phyloP scores from a whole-genome alignment of 2,888 invertebrate species.

The Lithophane semibrunnea region DNA sequence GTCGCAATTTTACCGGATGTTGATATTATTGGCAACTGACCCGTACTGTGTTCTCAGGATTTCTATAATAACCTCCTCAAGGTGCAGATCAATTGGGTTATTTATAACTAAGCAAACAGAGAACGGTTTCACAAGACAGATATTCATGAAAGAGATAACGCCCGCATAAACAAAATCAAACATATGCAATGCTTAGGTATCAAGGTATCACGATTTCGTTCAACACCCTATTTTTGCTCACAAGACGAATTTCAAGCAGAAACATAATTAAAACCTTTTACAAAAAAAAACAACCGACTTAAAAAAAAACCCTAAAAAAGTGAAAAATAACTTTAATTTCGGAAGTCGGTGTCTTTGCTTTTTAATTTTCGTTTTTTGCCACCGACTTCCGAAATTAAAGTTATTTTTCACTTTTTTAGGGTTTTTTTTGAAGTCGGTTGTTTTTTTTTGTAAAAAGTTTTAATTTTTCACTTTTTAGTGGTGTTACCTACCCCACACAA shows the following conservation, averaged over 20 bases:
- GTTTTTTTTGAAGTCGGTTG: no score
- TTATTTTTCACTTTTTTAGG: no score
- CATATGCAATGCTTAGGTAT: conserved; percentile 8
- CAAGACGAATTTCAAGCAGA: not conserved
- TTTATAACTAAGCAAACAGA: conserved; percentile 50
- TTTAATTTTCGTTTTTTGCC: no score
- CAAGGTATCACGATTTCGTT: conserved; percentile 11
- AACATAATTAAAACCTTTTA: no score
- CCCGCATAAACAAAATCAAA: conserved; percentile 22
- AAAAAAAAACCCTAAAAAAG: no score
- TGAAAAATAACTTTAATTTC: no score
- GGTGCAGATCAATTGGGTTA: conserved; percentile 44
- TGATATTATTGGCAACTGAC: conserved; percentile 33
- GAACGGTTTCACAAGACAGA: conserved; percentile 24
- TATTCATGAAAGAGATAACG: conserved; percentile 35
- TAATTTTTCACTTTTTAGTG: no score
- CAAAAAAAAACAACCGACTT: no score
- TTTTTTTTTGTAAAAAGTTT: no score
- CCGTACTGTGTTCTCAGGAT: conserved; percentile 25
- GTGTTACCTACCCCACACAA: no score
- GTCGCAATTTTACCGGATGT: conserved; percentile 33
- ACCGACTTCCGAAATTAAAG: no score
- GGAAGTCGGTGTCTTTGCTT: no score
- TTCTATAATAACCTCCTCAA: conserved; percentile 35
- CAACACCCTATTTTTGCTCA: conserved; percentile 3